Evolutionary conservation across 2,113 vertebrate species (phyloP).

Genomic region (Apeltes quadracus): DNA sequence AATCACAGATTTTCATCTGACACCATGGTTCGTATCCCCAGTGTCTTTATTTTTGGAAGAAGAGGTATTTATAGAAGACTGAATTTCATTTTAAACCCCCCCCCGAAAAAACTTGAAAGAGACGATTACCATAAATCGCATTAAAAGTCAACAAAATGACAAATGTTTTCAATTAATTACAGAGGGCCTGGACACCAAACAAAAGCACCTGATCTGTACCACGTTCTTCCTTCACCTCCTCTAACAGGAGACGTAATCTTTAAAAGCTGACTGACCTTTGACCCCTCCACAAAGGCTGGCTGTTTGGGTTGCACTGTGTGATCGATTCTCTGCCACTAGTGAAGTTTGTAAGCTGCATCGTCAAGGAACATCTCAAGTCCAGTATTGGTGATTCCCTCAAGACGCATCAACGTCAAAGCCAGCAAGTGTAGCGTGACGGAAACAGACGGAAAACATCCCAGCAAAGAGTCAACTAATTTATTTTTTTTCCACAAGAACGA

Average conservation of each 20-base stretch:
- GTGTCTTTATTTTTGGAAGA: not conserved
- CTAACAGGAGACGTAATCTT: slow-evolving; percentile 26
- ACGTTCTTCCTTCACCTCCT: slow-evolving; percentile 29
- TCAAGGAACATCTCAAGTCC: slow-evolving; percentile 77
- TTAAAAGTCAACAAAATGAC: slow-evolving; percentile 10
- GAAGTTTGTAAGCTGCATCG: slow-evolving; percentile 78
- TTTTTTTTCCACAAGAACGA: slow-evolving; percentile 12
- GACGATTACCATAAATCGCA: slow-evolving; percentile 1
- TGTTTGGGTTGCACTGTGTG: not conserved
- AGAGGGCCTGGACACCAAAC: slow-evolving; percentile 16
- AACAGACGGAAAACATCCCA: slow-evolving; percentile 20
- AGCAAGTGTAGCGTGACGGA: slow-evolving; percentile 16
- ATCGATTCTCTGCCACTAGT: slow-evolving; percentile 77
- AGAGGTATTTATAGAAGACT: slow-evolving; percentile 36
- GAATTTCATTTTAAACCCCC: slow-evolving; percentile 28
- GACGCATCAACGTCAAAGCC: slow-evolving; percentile 65
- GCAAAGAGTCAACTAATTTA: not conserved
- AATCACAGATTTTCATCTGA: slow-evolving; percentile 43
- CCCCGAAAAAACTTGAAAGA: slow-evolving; percentile 10
- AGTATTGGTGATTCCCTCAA: slow-evolving; percentile 76
- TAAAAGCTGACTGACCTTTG: slow-evolving; percentile 49
- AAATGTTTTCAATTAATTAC: slow-evolving; percentile 26
- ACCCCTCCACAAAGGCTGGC: slow-evolving; percentile 11
- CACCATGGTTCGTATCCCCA: slow-evolving; percentile 5
- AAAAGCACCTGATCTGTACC: slow-evolving; percentile 45